These are phyloP conservation scores for Melanostoma mellinum DNA, from an alignment of 2,888 invertebrate species.

Conservation along the genomic window DNA sequence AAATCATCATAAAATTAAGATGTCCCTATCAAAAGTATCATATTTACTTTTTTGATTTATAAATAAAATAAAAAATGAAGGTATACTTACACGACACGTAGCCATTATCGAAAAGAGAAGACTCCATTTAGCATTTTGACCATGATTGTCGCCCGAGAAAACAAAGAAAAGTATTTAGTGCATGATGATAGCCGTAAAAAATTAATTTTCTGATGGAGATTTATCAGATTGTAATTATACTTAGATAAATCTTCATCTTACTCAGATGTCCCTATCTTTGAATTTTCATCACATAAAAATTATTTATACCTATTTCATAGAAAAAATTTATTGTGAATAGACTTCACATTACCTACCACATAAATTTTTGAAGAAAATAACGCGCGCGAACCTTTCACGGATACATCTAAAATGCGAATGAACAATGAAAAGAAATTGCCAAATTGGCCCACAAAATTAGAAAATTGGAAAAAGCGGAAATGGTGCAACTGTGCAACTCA, in stretches of 20 bases:
- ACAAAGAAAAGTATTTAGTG: neutral
- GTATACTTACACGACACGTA: no score
- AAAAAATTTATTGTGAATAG: neutral
- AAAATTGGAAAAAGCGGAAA: no score
- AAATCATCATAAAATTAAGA: constrained; percentile 70
- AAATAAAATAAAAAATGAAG: no score
- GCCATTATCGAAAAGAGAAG: no score
- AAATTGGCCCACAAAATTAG: no score
- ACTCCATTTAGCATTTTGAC: no score
- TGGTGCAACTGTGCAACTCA: no score
- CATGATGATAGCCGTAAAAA: neutral
- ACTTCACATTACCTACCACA: neutral
- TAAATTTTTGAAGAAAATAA: neutral
- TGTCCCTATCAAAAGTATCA: constrained; percentile 74
- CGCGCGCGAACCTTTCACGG: neutral
- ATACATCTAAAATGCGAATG: neutral
- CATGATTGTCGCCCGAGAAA: neutral
- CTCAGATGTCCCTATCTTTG: constrained; percentile 71
- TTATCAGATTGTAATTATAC: neutral
- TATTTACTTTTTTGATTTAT: neutral
- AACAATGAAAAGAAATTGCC: neutral
- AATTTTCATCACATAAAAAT: constrained; percentile 45
- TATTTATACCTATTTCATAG: neutral
- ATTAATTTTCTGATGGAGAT: neutral
- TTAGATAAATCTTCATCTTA: constrained; percentile 71